Evolutionary conservation across 2,888 invertebrate genomes (phyloP).

Genomic region (Ecliptopera silaceata): DNA sequence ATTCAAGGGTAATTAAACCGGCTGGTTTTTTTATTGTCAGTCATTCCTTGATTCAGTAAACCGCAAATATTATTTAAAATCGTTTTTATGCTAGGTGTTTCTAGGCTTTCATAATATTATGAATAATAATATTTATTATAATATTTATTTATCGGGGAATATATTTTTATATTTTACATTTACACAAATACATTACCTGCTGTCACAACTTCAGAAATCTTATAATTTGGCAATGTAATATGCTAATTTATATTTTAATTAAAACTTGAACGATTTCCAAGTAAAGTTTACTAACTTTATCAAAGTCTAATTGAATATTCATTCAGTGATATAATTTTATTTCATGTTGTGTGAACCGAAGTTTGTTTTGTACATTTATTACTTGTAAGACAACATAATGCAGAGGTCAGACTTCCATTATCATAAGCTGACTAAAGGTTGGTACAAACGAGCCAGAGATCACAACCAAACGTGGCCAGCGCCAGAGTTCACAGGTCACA

Average conservation of each 20-base stretch:
- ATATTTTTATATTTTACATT: too few relatives aligned
- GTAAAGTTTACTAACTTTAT: slow-evolving; percentile 25
- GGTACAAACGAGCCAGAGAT: too few relatives aligned
- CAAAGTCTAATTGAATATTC: slow-evolving; percentile 25
- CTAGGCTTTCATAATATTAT: too few relatives aligned
- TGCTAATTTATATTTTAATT: slow-evolving; percentile 26
- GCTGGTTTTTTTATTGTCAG: too few relatives aligned
- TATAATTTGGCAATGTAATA: slow-evolving; percentile 10
- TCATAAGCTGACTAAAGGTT: too few relatives aligned
- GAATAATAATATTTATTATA: too few relatives aligned
- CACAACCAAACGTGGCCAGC: too few relatives aligned
- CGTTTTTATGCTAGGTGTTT: too few relatives aligned
- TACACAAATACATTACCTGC: not conserved
- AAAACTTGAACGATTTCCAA: slow-evolving; percentile 25
- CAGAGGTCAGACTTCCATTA: not conserved
- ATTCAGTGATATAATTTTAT: slow-evolving; percentile 14
- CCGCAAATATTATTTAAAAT: too few relatives aligned
- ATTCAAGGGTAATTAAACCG: not conserved
- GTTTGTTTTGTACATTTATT: not conserved
- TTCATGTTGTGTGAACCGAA: not conserved
- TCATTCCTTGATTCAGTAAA: too few relatives aligned
- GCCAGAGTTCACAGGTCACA: too few relatives aligned
- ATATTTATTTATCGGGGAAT: too few relatives aligned
- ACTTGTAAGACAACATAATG: not conserved
- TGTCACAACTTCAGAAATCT: not conserved